A percentile compares a stretch with the other conserved stretches of the same genome.
Evolutionary conservation across 1,140 invertebrate species (phyloP).

Genomic region (Scaptomyza graminum): DNA sequence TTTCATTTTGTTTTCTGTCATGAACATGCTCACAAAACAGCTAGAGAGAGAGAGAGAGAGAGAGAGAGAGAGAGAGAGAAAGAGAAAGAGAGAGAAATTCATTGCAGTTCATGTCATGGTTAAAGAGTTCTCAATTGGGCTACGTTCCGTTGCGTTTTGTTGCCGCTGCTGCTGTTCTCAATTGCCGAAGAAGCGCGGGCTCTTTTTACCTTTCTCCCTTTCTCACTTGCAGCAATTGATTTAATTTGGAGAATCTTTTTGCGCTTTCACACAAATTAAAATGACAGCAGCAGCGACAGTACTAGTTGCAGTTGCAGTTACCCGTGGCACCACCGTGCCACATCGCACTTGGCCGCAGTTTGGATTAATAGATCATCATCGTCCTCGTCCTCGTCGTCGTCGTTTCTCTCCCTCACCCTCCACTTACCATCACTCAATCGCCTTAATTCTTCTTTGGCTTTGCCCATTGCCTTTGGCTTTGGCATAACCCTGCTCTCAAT

Average conservation of each 20-base stretch:
- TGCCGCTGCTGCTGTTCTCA: slow-evolving; percentile 19
- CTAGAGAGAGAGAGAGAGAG: background rate
- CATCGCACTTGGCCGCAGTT: slow-evolving; percentile 37
- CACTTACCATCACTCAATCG: no score
- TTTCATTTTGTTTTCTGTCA: slow-evolving; percentile 50
- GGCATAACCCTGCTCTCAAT: slow-evolving; percentile 45
- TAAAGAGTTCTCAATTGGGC: slow-evolving; percentile 48
- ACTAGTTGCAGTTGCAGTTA: slow-evolving; percentile 6
- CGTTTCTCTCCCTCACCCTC: no score
- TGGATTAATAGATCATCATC: slow-evolving; percentile 67
- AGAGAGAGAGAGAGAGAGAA: background rate
- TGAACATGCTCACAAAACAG: background rate
- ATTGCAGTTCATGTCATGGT: slow-evolving; percentile 38
- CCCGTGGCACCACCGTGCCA: slow-evolving; percentile 3
- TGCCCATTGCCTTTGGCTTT: slow-evolving; percentile 6
- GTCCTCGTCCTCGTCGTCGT: slow-evolving; percentile 5
- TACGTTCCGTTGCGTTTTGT: slow-evolving; percentile 11
- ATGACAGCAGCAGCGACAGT: slow-evolving; percentile 40
- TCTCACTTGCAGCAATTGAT: slow-evolving; percentile 48
- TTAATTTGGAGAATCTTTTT: slow-evolving; percentile 76
- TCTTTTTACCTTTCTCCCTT: background rate
- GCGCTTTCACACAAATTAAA: slow-evolving; percentile 73
- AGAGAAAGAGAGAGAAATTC: background rate
- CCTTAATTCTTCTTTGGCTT: background rate
- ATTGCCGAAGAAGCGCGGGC: slow-evolving; percentile 21